Percentiles rank a stretch among this genome's conserved stretches.
Conservation (phyloP, 2,888 invertebrate genomes). For the Disparrhopalites patrizii region DNA sequence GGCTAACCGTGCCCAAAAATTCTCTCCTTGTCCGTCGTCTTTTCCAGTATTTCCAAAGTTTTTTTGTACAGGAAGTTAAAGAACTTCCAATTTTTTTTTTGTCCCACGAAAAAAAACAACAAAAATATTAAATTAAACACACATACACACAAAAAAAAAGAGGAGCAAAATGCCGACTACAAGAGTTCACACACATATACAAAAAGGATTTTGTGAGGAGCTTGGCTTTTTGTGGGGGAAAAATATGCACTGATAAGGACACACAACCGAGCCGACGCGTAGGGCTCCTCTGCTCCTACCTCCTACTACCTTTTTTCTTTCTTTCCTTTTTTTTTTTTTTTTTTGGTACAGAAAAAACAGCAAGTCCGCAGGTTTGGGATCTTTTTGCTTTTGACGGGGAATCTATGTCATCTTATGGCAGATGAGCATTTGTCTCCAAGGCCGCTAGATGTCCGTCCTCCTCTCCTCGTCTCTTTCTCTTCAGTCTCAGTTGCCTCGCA, state of each 20-base stretch:
- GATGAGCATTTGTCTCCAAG: not conserved
- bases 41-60: not conserved
- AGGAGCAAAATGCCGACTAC: conserved; percentile 4
- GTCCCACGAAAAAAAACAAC: not conserved
- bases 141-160: not conserved
- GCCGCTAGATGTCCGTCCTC: no score
- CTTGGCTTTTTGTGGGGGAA: not conserved
- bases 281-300: not conserved
- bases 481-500: no score
- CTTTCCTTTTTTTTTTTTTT: no score
- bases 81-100: no score
- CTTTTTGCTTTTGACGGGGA: no score
- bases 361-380: no score
- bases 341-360: no score
- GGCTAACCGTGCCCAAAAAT: not conserved
- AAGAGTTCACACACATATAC: not conserved
- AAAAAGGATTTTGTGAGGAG: no score
- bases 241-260: conserved; percentile 1
- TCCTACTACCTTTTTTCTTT: no score
- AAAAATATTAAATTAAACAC: not conserved
- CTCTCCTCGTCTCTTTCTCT: no score
- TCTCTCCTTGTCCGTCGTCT: not conserved
- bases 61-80: no score
- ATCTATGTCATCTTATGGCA: no score
- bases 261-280: not conserved